These are phyloP conservation scores for Zaprionus bogoriensis DNA, from an alignment of 2,888 invertebrate species.

Conservation along the genomic window DNA sequence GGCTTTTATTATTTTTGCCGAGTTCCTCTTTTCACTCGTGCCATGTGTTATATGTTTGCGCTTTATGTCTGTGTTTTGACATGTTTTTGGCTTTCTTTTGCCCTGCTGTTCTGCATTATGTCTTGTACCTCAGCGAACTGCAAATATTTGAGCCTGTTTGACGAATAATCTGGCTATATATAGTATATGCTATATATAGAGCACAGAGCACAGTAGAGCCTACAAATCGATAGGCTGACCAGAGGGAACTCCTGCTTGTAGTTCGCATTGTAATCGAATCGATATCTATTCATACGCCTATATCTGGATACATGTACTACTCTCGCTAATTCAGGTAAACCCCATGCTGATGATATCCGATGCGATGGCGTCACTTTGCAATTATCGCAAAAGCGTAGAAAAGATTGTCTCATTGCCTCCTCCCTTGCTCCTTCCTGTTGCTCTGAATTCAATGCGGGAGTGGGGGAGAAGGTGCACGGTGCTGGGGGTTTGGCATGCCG, in stretches of 20 bases:
- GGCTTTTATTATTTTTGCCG: conserved; percentile 33
- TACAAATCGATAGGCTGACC: no score
- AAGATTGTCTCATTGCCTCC: conserved; percentile 14
- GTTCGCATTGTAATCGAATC: no score
- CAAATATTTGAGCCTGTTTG: no score
- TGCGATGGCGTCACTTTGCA: conserved; percentile 55
- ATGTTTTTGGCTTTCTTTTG: conserved; percentile 6
- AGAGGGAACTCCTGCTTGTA: no score
- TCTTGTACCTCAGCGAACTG: background rate
- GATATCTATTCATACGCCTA: no score
- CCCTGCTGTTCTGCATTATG: conserved; percentile 1
- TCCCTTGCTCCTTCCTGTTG: conserved; percentile 17
- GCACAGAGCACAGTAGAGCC: no score
- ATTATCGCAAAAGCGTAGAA: conserved; percentile 38
- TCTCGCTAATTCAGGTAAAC: background rate
- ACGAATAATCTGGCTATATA: no score
- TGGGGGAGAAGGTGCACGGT: background rate
- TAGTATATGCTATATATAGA: no score
- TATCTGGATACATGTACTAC: background rate
- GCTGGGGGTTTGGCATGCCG: conserved; percentile 20
- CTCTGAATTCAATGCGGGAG: conserved; percentile 8
- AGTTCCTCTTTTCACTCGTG: conserved; percentile 37
- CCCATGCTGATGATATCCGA: conserved; percentile 1
- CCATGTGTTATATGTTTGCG: conserved; percentile 44
- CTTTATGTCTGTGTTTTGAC: conserved; percentile 23